These are phyloP conservation scores for Glomeris maerens DNA, from an alignment of 1,140 invertebrate genomes.

Conservation along the genomic window DNA sequence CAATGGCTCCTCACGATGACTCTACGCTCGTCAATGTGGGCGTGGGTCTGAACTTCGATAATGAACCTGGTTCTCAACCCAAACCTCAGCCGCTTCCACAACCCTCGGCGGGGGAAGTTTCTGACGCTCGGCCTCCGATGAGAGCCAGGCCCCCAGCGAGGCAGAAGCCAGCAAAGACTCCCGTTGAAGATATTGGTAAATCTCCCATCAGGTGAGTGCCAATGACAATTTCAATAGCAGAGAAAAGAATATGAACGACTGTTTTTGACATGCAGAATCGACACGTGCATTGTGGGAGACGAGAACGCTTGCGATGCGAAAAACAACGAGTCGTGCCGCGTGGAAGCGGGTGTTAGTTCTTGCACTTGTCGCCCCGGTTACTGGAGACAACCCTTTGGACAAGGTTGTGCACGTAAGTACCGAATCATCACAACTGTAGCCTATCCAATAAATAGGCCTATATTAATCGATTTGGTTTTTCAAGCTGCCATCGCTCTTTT, in stretches of 20 bases:
- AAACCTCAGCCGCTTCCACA: slow-evolving; percentile 15
- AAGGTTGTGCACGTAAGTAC: slow-evolving; percentile 56
- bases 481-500: slow-evolving; percentile 55
- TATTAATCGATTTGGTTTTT: slow-evolving; percentile 3
- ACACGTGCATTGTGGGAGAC: slow-evolving; percentile 86
- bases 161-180: not conserved
- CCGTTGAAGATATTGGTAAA: not conserved
- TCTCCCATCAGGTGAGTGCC: slow-evolving; percentile 5
- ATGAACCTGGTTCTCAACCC: slow-evolving; percentile 16
- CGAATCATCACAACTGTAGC: no score
- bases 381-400: slow-evolving; percentile 22
- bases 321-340: slow-evolving; percentile 73
- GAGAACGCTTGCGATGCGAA: slow-evolving; percentile 77
- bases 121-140: not conserved
- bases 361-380: slow-evolving; percentile 78
- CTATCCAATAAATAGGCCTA: not conserved
- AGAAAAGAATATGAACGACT: not conserved
- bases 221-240: not conserved
- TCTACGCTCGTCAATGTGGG: slow-evolving; percentile 7
- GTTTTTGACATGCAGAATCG: slow-evolving; percentile 43
- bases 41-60: not conserved
- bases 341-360: slow-evolving; percentile 75
- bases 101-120: slow-evolving; percentile 12
- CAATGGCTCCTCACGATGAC: slow-evolving; percentile 5
- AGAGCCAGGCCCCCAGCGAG: not conserved